Evolutionary conservation across 2,113 vertebrate genomes (phyloP).

Genomic region (Vanacampus margaritifer): DNA sequence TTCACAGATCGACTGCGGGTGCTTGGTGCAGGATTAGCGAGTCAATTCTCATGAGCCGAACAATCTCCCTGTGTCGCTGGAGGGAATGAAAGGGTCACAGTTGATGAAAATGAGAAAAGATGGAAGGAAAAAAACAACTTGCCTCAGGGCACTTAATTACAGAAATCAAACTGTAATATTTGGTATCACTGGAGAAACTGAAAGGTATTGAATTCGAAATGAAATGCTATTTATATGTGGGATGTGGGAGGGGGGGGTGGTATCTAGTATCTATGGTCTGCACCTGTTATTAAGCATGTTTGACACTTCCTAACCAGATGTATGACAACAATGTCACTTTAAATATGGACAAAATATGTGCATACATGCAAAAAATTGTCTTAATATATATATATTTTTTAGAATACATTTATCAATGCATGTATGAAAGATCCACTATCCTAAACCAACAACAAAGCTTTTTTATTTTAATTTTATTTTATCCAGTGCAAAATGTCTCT

Average conservation of each 20-base stretch:
- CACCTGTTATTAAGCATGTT: constrained; percentile 10
- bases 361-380: too few species aligned
- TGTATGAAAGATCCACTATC: too few species aligned
- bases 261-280: background rate
- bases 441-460: too few species aligned
- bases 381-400: too few species aligned
- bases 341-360: too few species aligned
- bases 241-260: constrained; percentile 18
- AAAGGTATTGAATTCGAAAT: constrained; percentile 18
- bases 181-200: constrained; percentile 30
- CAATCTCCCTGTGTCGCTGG: constrained; percentile 48
- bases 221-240: constrained; percentile 31
- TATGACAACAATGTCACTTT: too few species aligned
- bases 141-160: constrained; percentile 39
- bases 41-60: constrained; percentile 59
- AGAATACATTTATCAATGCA: too few species aligned
- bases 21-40: constrained; percentile 55
- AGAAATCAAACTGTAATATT: constrained; percentile 43
- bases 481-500: too few species aligned
- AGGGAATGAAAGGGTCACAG: constrained; percentile 52
- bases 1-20: constrained; percentile 42
- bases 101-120: constrained; percentile 34
- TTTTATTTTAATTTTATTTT: too few species aligned
- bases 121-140: background rate
- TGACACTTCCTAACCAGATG: background rate